Evolutionary conservation across 1,140 invertebrate genomes (phyloP), one percentile per base, ranked within the genome.

Genomic region (Calliopsis andreniformis): DNA sequence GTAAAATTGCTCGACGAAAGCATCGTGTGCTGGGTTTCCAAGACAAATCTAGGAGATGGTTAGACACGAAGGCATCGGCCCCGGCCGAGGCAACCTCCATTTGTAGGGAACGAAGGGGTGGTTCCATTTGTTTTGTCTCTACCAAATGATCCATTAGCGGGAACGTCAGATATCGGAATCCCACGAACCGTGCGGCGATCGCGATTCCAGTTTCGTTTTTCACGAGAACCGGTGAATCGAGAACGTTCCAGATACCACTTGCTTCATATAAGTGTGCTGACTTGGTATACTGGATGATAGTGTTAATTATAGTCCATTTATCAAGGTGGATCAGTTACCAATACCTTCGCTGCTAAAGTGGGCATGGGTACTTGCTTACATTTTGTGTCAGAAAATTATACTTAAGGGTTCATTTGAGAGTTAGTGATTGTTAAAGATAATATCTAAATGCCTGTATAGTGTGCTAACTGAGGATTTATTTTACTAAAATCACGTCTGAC

Each of bases 111-210:
- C 43, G 81, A 69, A 71, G 28, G 62, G 53, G 67, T 51, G 51
- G 77, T 53, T 80, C 81, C 82, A 83, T 83, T 83, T 84, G 72
- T 83, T 84, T 80, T 75, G 76, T 68, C 75, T 72, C 49, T 25
- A 62, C 67, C 81, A 63, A 83, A 83, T 76, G 82, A 79, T 83
- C 82, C 82, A 84, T 84, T 84, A 84, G 62, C 77, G 81, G 51
- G 69, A 84, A 55, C 81, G 73, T 77, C 53, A 49, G 63, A 76
- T 79, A 82, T 83, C 64, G 76, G 62, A 45, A 67, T 77, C 64
- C 61, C 59, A n/a, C 53, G 45, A 35, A 63, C 35, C 39, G 39
- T n/a, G 23, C 18, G n/a, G 25, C 42, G 14, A 30, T 20, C 45
- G 42, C 47, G 28, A 53, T 56, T 28, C 49, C 16, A 20, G 63